These are phyloP conservation scores for Trogon surrucura DNA, from an alignment of 2,113 vertebrate genomes.

Conservation along the genomic window DNA sequence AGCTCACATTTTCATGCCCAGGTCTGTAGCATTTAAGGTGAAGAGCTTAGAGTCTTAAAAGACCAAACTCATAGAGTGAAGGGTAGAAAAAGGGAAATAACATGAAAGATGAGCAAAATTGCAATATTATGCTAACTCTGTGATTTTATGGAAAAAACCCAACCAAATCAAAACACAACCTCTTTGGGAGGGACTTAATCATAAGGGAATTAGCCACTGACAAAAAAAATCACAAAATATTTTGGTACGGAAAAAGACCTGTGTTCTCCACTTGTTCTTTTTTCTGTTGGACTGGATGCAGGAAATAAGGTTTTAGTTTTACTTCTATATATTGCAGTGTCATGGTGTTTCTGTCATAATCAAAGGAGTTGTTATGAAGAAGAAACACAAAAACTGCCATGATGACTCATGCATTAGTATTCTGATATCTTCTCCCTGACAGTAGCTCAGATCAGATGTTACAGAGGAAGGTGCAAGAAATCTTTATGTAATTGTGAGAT, in stretches of 20 bases:
- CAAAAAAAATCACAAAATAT: neutral
- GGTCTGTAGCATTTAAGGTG: neutral
- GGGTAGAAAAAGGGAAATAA: neutral
- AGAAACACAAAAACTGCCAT: neutral
- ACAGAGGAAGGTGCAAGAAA: constrained; percentile 34
- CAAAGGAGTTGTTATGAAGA: neutral
- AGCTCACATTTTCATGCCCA: neutral
- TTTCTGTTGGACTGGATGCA: neutral
- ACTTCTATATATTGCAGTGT: neutral
- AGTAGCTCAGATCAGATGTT: neutral
- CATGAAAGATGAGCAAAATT: neutral
- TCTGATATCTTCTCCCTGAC: neutral
- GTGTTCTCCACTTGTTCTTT: neutral
- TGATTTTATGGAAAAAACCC: neutral
- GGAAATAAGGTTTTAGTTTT: neutral
- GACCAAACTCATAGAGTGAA: neutral
- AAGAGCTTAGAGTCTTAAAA: neutral
- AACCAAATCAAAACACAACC: rapidly evolving
- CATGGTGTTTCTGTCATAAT: neutral
- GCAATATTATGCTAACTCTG: neutral
- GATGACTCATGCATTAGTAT: constrained; percentile 33
- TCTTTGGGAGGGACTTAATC: neutral
- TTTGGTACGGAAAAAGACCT: neutral
- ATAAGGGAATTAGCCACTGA: neutral
- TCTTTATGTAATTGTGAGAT: neutral